Evolutionary conservation across 2,113 vertebrate genomes (phyloP), one percentile per base, ranked within the genome.

Genomic region (Cephalopholis sonnerati): DNA sequence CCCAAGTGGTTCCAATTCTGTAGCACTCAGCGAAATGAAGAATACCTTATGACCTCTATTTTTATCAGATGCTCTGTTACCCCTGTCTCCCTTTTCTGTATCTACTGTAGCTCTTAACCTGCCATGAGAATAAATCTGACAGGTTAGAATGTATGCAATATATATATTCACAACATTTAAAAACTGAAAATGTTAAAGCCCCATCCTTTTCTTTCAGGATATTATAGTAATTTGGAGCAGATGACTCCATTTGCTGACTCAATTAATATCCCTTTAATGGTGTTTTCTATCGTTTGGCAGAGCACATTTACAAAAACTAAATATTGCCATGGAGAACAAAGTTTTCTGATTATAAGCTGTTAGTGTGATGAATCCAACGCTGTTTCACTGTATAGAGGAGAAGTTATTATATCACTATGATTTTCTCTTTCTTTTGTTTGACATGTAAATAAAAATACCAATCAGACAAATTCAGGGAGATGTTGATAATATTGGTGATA

Each of bases 41-140:
- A 91, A 87, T 90, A 86, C 88, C 86, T 85, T 74, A 78, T 93
- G 91, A 94, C 92, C 93, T 94, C 93, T 93, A 94, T 95, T 95
- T 93, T 94, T 93, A 92, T 93, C 89, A 83, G 87, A 91, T 74
- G 84, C 90, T 91, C 77, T 77, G 79, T 90, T 88, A 84, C 75
- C 71, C 64, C 73, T 25, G 67, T 77, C 78, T 82, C 62, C 68
- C 10, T 61, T 62, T 58, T 81, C 41, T 53, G 74, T 68, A 50
- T 84, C 57, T 61, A 22, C 29, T 71, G 70, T 53, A 63, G 59
- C 74, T 90, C 71, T 84, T 77, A 89, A 87, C 87, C 77, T 81
- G 54, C 68, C 63, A 55, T 61, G 66, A 85, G 83, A 81, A 82
- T 74, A 82, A 75, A 86, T 69, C 58, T 81, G 85, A 88, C 71